Base-by-base conservation (phyloP, 2,797 vertebrate species). In the Syndactyla subalaris region DNA sequence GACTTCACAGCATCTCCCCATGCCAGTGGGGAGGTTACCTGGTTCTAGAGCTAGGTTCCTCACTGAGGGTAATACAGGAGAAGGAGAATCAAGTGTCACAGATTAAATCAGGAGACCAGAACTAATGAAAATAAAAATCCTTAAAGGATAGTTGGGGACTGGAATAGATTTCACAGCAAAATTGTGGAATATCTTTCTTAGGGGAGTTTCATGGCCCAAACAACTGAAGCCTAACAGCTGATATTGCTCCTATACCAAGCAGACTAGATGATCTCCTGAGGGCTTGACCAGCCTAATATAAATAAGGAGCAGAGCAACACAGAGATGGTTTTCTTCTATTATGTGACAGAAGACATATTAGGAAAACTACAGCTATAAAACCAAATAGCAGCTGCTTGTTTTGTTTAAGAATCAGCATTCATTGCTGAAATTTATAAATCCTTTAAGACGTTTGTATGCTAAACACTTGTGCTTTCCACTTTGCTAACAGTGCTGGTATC, bases 381-480 rank as follows among this genome's bases (percentile, higher is more conserved):
- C 13, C 10, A 66, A 70, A 58, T 6, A 58, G 59, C 51, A 79
- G 24, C 8, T 78, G 12, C 36, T 67, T 61, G 4, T 43, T 93
- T 88, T 86, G 21, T 91, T 94, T 77, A 88, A 94, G 76, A 95
- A 85, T 82, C 46, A 80, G 46, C 51, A 74, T 86, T 92, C 27
- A 38, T 26, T 93, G 34, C 22, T 79, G 74, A 85, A 88, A 94
- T 92, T 59, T 58, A 89, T 52, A 91, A 91, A 89, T 85, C 58
- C 38, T 83, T 81, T 70, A 12, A 80, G 59, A 78, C 73, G 17
- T 57, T 62, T 85, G 21, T 66, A 30, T 48, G 36, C 57, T 85
- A 92, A 88, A 89, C 21, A 48, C 36, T 48, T 38, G 38, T 58
- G 55, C 62, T 95, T 96, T 87, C 58, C 67, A 85, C 87, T 95